Percentiles rank a stretch among this genome's conserved stretches.
Conservation (phyloP, 2,113 vertebrate genomes). For the Pungitius pungitius region DNA sequence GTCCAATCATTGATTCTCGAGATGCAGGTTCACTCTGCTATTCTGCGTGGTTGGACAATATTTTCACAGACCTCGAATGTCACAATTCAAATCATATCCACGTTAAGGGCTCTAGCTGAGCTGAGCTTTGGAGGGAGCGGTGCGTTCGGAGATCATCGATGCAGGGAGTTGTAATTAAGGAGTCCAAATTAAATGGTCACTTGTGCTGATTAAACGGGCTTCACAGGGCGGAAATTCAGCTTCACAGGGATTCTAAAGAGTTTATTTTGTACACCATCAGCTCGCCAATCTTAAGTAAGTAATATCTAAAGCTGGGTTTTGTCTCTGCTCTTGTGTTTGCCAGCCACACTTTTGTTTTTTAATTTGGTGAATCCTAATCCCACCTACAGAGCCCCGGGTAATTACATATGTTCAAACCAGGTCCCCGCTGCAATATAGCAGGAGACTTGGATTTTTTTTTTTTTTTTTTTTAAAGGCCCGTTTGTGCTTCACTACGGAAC, state of each 20-base stretch:
- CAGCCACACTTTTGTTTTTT: constrained; percentile 51
- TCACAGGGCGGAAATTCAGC: background rate
- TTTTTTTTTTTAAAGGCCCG: constrained; percentile 28
- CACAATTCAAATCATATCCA: background rate
- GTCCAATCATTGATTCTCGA: no score
- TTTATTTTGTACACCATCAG: background rate
- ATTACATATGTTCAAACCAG: constrained; percentile 71
- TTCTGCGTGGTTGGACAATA: background rate
- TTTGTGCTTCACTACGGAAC: constrained; percentile 46
- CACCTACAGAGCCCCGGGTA: constrained; percentile 56
- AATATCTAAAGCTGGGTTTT: constrained; percentile 32
- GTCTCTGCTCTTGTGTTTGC: constrained; percentile 37
- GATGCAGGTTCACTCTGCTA: background rate
- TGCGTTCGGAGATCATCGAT: background rate
- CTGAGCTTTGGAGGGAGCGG: background rate
- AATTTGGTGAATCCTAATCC: constrained; percentile 62
- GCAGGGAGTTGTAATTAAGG: background rate
- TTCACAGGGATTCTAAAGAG: background rate
- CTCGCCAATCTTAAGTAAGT: background rate
- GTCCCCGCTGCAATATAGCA: constrained; percentile 48
- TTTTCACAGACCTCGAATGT: background rate
- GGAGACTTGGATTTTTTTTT: constrained; percentile 12
- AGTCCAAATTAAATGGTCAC: background rate
- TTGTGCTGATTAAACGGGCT: background rate
- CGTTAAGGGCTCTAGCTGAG: background rate